A percentile compares a stretch with the other conserved stretches of the same genome.
phyloP scores from a whole-genome alignment of 2,888 invertebrate genomes.

The Philonicus albiceps region DNA sequence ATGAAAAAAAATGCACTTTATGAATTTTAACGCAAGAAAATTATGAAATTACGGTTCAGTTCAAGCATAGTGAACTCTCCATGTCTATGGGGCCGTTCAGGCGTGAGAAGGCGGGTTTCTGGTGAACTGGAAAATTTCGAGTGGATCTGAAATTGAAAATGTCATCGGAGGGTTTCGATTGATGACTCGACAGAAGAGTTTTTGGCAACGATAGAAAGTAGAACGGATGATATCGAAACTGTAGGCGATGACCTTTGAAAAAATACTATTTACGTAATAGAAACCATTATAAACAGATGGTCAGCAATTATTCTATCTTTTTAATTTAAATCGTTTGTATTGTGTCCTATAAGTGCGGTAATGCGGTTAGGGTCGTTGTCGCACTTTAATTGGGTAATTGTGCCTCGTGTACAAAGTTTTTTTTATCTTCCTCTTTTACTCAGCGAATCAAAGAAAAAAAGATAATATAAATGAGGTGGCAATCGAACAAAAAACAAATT shows the following conservation, averaged over 20 bases:
- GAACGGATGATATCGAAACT: neutral
- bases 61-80: neutral
- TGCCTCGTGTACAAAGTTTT: neutral
- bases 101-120: neutral
- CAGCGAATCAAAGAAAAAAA: neutral
- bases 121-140: neutral
- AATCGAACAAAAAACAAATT: neutral
- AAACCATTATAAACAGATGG: neutral
- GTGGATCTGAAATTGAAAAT: neutral
- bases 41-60: neutral
- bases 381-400: neutral
- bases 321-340: neutral
- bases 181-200: neutral
- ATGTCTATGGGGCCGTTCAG: neutral
- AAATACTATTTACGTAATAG: neutral
- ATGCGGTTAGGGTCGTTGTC: neutral
- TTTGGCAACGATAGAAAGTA: neutral
- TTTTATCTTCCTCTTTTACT: neutral
- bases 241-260: neutral
- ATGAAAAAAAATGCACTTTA: neutral
- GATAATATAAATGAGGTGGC: neutral
- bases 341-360: neutral
- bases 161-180: neutral
- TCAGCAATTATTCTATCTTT: neutral
- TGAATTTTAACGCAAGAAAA: neutral